These are phyloP conservation scores for Diarsia mendica DNA, from an alignment of 2,888 invertebrate genomes.

Conservation along the genomic window DNA sequence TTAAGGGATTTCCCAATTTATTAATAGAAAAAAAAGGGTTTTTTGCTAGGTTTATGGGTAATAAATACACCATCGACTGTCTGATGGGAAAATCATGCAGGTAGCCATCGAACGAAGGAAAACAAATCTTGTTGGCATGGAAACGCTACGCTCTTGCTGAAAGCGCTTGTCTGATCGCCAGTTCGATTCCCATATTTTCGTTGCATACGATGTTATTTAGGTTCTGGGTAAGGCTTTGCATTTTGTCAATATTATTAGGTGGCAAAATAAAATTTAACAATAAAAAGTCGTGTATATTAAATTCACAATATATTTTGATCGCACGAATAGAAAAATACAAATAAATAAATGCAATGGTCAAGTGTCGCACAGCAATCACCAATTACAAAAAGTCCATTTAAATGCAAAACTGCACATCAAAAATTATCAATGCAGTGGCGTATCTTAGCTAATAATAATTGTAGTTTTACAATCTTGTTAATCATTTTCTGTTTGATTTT, in stretches of 20 bases:
- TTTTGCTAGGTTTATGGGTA: not conserved
- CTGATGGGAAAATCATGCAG: not conserved
- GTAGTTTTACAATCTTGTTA: not conserved
- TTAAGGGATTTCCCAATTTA: slow-evolving; percentile 36
- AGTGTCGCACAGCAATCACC: slow-evolving; percentile 9
- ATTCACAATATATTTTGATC: slow-evolving; percentile 30
- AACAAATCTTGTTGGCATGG: not conserved
- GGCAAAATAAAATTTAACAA: not conserved
- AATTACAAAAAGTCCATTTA: slow-evolving; percentile 13
- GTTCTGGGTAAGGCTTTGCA: no score
- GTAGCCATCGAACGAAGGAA: not conserved
- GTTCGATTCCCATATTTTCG: not conserved
- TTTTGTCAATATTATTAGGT: not conserved
- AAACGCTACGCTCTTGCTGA: not conserved
- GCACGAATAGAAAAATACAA: slow-evolving; percentile 4
- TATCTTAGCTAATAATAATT: not conserved
- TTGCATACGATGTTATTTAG: not conserved
- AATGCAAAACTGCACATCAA: slow-evolving; percentile 7
- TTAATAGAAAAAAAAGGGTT: not conserved
- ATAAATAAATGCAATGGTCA: slow-evolving; percentile 39
- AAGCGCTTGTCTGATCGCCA: not conserved
- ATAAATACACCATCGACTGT: not conserved
- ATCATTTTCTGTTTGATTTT: not conserved
- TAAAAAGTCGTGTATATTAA: not conserved
- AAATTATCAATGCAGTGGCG: slow-evolving; percentile 21